Conservation (phyloP, 1,140 invertebrate species). For the Trichonephila inaurata region DNA sequence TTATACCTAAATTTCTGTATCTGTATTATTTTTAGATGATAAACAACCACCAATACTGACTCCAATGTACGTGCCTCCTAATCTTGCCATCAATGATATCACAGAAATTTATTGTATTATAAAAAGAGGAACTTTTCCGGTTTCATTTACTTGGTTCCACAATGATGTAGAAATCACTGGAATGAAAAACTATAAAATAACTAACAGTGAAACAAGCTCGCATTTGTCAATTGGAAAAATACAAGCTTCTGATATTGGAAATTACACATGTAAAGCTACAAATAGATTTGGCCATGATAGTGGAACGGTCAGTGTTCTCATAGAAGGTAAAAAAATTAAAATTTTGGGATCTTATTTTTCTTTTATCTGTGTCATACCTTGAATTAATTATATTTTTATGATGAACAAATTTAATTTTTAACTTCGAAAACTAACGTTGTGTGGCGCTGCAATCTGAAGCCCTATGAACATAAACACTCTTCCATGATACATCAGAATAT, state of each 20-base stretch:
- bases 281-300: slow-evolving; percentile 77
- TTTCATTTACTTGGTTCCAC: slow-evolving; percentile 9
- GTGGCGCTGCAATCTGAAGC: slow-evolving; percentile 27
- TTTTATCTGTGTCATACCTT: not conserved
- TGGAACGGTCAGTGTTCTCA: slow-evolving; percentile 68
- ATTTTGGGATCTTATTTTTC: not conserved
- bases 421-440: not conserved
- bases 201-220: slow-evolving; percentile 16
- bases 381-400: not conserved
- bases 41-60: not conserved
- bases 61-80: not conserved
- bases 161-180: not conserved
- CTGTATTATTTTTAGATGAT: not conserved
- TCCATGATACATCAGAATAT: not conserved
- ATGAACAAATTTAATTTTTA: slow-evolving; percentile 7
- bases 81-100: slow-evolving; percentile 5
- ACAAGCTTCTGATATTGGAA: slow-evolving; percentile 75
- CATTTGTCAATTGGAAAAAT: slow-evolving; percentile 51
- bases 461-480: too few relatives aligned
- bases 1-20: not conserved
- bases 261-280: slow-evolving; percentile 78
- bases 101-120: not conserved
- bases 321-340: not conserved
- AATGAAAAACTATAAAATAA: not conserved
- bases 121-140: not conserved